Conservation (phyloP, 2,888 invertebrate genomes). For the Aporophyla lueneburgensis region DNA sequence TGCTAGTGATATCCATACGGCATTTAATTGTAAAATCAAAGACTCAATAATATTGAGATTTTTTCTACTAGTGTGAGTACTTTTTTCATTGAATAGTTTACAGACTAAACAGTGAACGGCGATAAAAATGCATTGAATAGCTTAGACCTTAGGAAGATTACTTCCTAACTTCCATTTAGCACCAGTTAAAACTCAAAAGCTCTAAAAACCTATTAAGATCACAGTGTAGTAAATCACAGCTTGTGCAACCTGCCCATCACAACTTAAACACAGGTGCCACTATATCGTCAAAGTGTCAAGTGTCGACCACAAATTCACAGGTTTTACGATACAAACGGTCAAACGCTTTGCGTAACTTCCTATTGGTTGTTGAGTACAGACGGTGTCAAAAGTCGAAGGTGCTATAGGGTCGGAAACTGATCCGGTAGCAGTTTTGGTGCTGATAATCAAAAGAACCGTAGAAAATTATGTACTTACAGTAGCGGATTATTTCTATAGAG, state of each 20-base stretch:
- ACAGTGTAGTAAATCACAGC: conserved; percentile 21
- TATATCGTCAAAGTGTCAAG: conserved; percentile 64
- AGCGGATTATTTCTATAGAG: no score
- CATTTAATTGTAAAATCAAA: not conserved
- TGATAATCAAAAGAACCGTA: not conserved
- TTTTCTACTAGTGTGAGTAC: not conserved
- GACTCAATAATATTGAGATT: no score
- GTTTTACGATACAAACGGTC: conserved; percentile 67
- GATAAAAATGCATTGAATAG: not conserved
- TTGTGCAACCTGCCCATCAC: conserved; percentile 51
- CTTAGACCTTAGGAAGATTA: not conserved
- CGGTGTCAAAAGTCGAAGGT: conserved; percentile 20
- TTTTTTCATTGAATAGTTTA: not conserved
- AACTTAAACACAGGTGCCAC: conserved; percentile 54
- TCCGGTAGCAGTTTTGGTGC: not conserved
- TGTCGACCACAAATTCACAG: conserved; percentile 76
- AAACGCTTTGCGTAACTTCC: conserved; percentile 75
- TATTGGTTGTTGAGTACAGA: conserved; percentile 45
- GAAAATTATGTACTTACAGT: not conserved
- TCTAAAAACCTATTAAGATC: conserved; percentile 50
- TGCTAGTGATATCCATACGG: no score
- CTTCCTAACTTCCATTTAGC: not conserved
- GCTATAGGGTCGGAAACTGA: not conserved
- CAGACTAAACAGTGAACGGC: not conserved
- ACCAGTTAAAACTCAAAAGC: conserved; percentile 3